phyloP scores from a whole-genome alignment of 2,888 invertebrate genomes.

The Choreutis nemorana region DNA sequence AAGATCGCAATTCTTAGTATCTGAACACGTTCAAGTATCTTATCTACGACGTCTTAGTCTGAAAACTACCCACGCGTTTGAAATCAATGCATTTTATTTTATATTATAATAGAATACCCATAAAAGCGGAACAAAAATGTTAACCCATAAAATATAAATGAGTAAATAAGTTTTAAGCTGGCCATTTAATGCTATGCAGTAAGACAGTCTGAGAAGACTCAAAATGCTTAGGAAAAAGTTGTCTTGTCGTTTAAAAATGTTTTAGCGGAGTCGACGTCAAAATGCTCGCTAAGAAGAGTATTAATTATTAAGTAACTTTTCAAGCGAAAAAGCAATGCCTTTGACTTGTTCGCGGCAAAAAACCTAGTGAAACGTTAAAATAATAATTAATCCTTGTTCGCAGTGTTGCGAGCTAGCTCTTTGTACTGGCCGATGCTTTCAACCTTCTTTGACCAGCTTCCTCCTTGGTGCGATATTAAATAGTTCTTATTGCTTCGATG shows the following conservation, averaged over 20 bases:
- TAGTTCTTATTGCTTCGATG: slow-evolving; percentile 52
- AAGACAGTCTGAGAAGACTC: slow-evolving; percentile 12
- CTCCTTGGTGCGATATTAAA: slow-evolving; percentile 54
- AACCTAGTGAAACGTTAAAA: slow-evolving; percentile 58
- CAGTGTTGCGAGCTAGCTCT: slow-evolving; percentile 25
- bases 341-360: slow-evolving; percentile 59
- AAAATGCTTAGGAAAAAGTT: slow-evolving; percentile 20
- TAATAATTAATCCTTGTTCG: slow-evolving; percentile 61
- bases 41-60: too few species aligned
- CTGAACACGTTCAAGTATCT: too few species aligned
- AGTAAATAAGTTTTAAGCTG: too few species aligned
- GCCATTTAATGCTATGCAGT: too few species aligned
- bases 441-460: slow-evolving; percentile 39
- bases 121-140: too few species aligned
- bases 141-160: too few species aligned
- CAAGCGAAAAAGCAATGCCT: slow-evolving; percentile 56
- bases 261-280: slow-evolving; percentile 33
- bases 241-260: slow-evolving; percentile 42
- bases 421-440: slow-evolving; percentile 44
- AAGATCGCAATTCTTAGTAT: too few species aligned
- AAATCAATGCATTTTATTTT: too few species aligned
- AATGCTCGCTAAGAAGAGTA: slow-evolving; percentile 46
- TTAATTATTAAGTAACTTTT: slow-evolving; percentile 64
- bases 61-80: too few species aligned
- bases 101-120: too few species aligned